Evolutionary conservation across 2,797 vertebrate genomes (phyloP).

Genomic region (Notolabrus celidotus): DNA sequence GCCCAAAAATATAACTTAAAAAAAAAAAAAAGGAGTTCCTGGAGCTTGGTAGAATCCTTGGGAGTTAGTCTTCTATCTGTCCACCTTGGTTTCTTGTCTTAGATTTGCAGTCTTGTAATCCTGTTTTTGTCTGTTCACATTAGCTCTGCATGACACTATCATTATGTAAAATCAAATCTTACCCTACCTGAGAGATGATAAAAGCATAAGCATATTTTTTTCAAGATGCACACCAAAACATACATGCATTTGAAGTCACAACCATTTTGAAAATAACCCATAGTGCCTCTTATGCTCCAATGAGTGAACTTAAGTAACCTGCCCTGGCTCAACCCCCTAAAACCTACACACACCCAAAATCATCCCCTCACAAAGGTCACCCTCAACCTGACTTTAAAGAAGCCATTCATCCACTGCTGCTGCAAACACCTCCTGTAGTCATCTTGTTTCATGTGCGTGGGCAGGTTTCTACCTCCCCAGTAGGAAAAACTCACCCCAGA

Average conservation of each 20-base stretch:
- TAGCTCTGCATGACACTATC: neutral
- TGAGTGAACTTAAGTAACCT: neutral
- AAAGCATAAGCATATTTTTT: constrained; percentile 1
- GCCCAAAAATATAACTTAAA: too few species aligned
- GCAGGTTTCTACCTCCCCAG: constrained; percentile 47
- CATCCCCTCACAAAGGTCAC: constrained; percentile 35
- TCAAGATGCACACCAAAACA: neutral
- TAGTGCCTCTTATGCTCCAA: constrained; percentile 16
- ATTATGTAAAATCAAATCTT: neutral
- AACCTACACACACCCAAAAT: constrained; percentile 47
- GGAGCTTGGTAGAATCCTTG: too few species aligned
- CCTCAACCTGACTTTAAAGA: constrained; percentile 52
- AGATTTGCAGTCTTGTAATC: neutral
- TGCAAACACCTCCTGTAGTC: constrained; percentile 40
- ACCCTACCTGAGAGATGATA: constrained; percentile 5
- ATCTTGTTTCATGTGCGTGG: constrained; percentile 49
- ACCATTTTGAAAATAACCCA: constrained; percentile 2
- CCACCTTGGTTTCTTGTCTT: neutral
- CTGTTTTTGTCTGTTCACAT: neutral
- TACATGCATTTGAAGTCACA: neutral
- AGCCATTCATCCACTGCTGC: constrained; percentile 44
- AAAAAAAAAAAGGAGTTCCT: too few species aligned
- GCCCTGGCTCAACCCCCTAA: neutral
- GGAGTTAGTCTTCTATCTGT: too few species aligned
- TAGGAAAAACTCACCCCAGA: constrained; percentile 32